Evolutionary conservation across 2,888 invertebrate genomes (phyloP).

Genomic region (Scaptomyza tumidula): DNA sequence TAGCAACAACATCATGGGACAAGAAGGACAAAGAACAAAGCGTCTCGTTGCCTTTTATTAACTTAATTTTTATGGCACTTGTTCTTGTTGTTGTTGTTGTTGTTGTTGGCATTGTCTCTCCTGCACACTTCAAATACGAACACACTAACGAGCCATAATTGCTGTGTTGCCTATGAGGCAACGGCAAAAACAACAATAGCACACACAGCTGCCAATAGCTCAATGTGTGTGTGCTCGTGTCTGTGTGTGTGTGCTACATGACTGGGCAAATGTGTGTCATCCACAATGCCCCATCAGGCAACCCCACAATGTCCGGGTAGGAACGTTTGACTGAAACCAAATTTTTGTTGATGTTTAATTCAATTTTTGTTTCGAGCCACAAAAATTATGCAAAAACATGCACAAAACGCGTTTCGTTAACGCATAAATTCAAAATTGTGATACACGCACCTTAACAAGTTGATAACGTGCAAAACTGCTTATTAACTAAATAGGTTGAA

Average conservation of each 20-base stretch:
- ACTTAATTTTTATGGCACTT: conserved; percentile 80
- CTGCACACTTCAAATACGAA: conserved; percentile 75
- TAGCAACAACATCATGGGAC: conserved; percentile 22
- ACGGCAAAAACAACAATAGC: conserved; percentile 48
- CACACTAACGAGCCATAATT: conserved; percentile 81
- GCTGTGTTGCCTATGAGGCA: conserved; percentile 76
- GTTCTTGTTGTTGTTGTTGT: conserved; percentile 43
- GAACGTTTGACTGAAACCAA: conserved; percentile 35
- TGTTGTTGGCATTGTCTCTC: conserved; percentile 60
- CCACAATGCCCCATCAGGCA: not conserved
- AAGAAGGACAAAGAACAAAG: conserved; percentile 65
- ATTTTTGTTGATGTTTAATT: conserved; percentile 72
- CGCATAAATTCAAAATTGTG: conserved; percentile 30
- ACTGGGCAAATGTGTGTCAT: conserved; percentile 41
- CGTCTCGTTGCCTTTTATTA: conserved; percentile 79
- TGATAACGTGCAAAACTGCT: not conserved
- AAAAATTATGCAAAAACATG: conserved; percentile 59
- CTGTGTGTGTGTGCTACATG: conserved; percentile 13
- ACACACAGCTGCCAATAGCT: conserved; percentile 45
- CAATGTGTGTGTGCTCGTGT: conserved; percentile 5
- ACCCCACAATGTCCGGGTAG: conserved; percentile 1
- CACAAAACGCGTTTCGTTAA: conserved; percentile 21
- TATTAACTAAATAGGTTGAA: too few species aligned
- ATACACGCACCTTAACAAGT: not conserved
- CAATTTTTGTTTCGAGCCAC: conserved; percentile 55